Conservation (phyloP, 2,113 vertebrate species). For the Oryzias celebensis region DNA sequence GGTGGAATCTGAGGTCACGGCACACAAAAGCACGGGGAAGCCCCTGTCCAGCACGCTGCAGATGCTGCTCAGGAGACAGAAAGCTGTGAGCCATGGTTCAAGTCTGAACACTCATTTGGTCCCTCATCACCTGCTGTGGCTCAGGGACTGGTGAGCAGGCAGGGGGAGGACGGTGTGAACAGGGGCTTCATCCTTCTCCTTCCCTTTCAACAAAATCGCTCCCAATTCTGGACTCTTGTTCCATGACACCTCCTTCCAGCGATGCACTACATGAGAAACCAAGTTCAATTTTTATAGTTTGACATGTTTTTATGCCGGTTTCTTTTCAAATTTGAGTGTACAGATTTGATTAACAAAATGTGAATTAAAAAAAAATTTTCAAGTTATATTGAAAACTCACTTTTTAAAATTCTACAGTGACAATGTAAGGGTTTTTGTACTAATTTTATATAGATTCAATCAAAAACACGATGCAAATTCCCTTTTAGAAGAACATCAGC, state of each 20-base stretch:
- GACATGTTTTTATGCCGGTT: too few species aligned
- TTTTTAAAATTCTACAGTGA: too few species aligned
- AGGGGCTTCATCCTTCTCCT: constrained; percentile 77
- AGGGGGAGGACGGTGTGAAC: constrained; percentile 83
- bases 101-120: neutral
- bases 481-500: too few species aligned
- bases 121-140: constrained; percentile 83
- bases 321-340: too few species aligned
- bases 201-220: constrained; percentile 83
- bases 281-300: neutral
- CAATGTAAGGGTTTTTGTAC: too few species aligned
- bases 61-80: constrained; percentile 55
- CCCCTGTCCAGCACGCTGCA: constrained; percentile 67
- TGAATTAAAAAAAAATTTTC: too few species aligned
- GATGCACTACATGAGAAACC: constrained; percentile 72
- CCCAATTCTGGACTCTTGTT: constrained; percentile 81
- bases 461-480: too few species aligned
- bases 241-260: constrained; percentile 86
- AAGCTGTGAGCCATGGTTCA: rapidly evolving
- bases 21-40: constrained; percentile 79
- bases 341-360: too few species aligned
- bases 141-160: constrained; percentile 77
- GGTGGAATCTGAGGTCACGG: constrained; percentile 91
- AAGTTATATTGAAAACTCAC: too few species aligned
- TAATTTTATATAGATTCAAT: too few species aligned